Evolutionary conservation across 2,888 invertebrate genomes (phyloP).

Genomic region (Neocrepidodera transversa): DNA sequence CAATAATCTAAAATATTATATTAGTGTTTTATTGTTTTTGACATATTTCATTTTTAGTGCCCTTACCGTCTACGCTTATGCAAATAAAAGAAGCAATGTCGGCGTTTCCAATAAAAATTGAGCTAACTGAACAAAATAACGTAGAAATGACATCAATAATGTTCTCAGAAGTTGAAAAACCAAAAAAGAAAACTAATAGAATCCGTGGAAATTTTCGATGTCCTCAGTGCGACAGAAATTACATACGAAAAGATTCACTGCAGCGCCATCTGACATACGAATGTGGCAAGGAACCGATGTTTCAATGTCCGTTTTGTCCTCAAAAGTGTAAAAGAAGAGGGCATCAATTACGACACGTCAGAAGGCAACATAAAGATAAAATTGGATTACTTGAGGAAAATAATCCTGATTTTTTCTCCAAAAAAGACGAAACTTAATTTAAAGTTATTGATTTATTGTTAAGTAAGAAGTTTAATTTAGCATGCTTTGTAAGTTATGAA

Average conservation of each 20-base stretch:
- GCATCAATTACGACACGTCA: slow-evolving; percentile 66
- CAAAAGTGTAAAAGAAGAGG: slow-evolving; percentile 73
- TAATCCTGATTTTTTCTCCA: slow-evolving; percentile 55
- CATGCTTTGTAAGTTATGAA: too few relatives aligned
- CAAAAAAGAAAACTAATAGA: slow-evolving; percentile 50
- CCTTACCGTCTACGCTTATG: slow-evolving; percentile 8
- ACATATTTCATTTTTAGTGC: slow-evolving; percentile 10
- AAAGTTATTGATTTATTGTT: neutral
- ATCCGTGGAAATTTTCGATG: slow-evolving; percentile 63
- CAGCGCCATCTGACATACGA: slow-evolving; percentile 80
- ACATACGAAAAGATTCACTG: slow-evolving; percentile 79
- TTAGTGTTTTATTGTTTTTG: neutral
- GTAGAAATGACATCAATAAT: slow-evolving; percentile 32
- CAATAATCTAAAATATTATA: too few relatives aligned
- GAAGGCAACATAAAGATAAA: slow-evolving; percentile 64
- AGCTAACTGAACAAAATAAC: slow-evolving; percentile 47
- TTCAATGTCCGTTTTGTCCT: slow-evolving; percentile 74
- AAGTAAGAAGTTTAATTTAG: neutral
- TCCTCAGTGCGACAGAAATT: slow-evolving; percentile 77
- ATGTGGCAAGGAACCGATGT: slow-evolving; percentile 75
- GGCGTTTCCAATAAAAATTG: slow-evolving; percentile 53
- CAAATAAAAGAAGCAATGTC: slow-evolving; percentile 29
- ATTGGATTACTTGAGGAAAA: slow-evolving; percentile 61
- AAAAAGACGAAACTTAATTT: slow-evolving; percentile 20
- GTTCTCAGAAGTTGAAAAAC: slow-evolving; percentile 31